Percentiles rank a stretch among this genome's conserved stretches.
phyloP scores from a whole-genome alignment of 2,797 vertebrate genomes.

The Cryptoprocta ferox region DNA sequence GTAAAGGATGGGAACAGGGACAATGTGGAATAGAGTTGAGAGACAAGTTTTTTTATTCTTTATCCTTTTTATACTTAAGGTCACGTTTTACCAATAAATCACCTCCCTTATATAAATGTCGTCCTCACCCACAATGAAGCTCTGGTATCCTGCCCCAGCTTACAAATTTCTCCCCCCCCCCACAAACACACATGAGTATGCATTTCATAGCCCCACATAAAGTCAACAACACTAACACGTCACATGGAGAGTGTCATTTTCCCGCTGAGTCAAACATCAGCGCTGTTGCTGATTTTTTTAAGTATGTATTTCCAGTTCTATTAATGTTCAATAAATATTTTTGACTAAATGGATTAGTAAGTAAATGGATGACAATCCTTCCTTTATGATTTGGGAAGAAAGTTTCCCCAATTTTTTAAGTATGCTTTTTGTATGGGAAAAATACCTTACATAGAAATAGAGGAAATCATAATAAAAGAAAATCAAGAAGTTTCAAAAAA shows the following conservation, averaged over 20 bases:
- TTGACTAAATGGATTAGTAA: not conserved
- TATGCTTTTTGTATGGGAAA: not conserved
- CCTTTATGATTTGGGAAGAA: not conserved
- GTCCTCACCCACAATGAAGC: not conserved
- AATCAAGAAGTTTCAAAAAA: not conserved
- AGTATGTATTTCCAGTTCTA: not conserved
- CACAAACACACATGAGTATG: not conserved
- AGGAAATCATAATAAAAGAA: not conserved
- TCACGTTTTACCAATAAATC: not conserved
- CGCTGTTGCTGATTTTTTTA: not conserved
- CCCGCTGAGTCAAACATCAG: not conserved
- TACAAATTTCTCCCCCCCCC: not conserved
- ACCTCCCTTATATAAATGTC: not conserved
- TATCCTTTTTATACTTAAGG: not conserved
- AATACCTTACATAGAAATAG: not conserved
- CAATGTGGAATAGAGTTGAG: not conserved
- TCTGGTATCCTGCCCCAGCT: not conserved
- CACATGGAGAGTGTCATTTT: too few species aligned
- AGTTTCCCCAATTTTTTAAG: not conserved
- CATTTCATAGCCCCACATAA: not conserved
- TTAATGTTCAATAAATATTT: not conserved
- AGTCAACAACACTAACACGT: not conserved
- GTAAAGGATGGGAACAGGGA: not conserved
- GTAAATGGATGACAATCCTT: not conserved
- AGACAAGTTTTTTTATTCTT: not conserved